phyloP scores from a whole-genome alignment of 2,888 invertebrate genomes.

The Agrilus mali region DNA sequence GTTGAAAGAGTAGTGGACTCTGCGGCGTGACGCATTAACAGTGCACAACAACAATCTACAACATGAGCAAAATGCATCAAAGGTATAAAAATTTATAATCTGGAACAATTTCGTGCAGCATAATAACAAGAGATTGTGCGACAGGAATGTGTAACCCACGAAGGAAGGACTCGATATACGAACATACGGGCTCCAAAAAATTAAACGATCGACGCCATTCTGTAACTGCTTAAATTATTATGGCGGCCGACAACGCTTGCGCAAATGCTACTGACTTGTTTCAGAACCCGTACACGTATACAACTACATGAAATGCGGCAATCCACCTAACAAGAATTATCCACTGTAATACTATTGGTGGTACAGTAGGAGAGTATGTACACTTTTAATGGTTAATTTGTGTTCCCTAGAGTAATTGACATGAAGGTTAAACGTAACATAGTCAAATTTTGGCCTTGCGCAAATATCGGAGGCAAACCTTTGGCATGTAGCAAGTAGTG shows the following conservation, averaged over 20 bases:
- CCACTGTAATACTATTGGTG: slow-evolving; percentile 1
- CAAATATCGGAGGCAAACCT: slow-evolving; percentile 1
- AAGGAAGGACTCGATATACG: slow-evolving; percentile 13
- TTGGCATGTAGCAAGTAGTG: slow-evolving; percentile 3
- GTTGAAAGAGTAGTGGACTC: slow-evolving; percentile 28
- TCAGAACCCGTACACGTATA: not conserved
- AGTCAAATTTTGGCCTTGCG: slow-evolving; percentile 15
- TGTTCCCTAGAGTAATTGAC: slow-evolving; percentile 80
- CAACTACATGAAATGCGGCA: slow-evolving; percentile 13
- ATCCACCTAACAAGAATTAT: slow-evolving; percentile 4
- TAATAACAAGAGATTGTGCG: slow-evolving; percentile 29
- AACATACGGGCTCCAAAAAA: slow-evolving; percentile 1
- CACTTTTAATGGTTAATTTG: slow-evolving; percentile 36
- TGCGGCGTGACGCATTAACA: slow-evolving; percentile 32
- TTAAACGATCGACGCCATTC: not conserved
- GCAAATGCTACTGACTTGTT: not conserved
- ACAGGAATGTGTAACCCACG: slow-evolving; percentile 22
- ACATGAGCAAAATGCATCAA: slow-evolving; percentile 31
- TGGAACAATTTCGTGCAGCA: slow-evolving; percentile 30
- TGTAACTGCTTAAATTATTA: slow-evolving; percentile 8
- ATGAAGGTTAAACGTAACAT: slow-evolving; percentile 54
- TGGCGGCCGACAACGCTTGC: slow-evolving; percentile 3
- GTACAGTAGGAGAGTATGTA: slow-evolving; percentile 15
- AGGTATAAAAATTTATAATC: slow-evolving; percentile 29
- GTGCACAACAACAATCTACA: slow-evolving; percentile 33